These are phyloP conservation scores for Napeogenes inachia DNA, from an alignment of 2,888 invertebrate species.

Conservation along the genomic window DNA sequence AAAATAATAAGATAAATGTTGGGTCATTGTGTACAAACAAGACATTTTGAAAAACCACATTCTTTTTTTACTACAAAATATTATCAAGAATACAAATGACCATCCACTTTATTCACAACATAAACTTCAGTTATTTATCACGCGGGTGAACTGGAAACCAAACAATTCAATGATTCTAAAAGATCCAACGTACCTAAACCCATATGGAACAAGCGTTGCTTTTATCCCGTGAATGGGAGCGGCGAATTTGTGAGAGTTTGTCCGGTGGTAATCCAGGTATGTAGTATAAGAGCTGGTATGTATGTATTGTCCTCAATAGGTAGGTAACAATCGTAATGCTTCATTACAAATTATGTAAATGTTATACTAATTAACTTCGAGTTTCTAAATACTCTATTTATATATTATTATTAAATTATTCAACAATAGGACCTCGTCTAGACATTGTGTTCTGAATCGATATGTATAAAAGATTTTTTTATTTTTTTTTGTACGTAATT, in stretches of 20 bases:
- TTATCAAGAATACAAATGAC: slow-evolving; percentile 1
- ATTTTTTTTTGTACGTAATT: no score
- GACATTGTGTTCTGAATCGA: no score
- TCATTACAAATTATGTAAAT: not conserved
- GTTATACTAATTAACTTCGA: not conserved
- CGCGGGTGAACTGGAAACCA: slow-evolving; percentile 12
- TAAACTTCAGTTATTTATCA: slow-evolving; percentile 7
- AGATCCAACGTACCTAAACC: slow-evolving; percentile 19
- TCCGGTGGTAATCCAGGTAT: slow-evolving; percentile 24
- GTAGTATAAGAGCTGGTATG: slow-evolving; percentile 12
- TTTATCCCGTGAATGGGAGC: slow-evolving; percentile 23
- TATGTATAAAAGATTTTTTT: no score
- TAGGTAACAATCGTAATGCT: not conserved
- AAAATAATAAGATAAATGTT: no score
- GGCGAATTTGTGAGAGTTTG: slow-evolving; percentile 25
- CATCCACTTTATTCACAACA: not conserved
- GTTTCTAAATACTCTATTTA: not conserved
- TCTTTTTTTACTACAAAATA: not conserved
- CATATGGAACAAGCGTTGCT: slow-evolving; percentile 21
- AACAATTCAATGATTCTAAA: slow-evolving; percentile 15
- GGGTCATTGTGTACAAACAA: not conserved
- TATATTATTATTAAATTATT: no score
- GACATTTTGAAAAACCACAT: not conserved
- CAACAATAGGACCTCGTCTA: no score
- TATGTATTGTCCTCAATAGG: not conserved